Conservation (phyloP, 2,113 vertebrate species). For the Alligator mississippiensis region DNA sequence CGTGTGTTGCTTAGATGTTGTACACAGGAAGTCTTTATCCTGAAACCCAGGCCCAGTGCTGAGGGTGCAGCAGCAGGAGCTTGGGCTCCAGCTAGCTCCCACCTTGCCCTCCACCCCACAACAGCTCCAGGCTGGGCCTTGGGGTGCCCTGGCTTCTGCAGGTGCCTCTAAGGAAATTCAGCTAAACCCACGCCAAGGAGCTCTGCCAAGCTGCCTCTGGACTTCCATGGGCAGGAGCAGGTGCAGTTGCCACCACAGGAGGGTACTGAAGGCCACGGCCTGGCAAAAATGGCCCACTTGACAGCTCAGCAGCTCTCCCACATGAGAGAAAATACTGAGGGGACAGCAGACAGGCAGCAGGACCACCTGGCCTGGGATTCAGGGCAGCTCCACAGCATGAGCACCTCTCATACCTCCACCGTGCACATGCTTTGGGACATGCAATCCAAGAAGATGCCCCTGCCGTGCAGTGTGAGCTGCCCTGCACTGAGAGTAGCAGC, state of each 20-base stretch:
- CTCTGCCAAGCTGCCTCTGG: no score
- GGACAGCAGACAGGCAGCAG: background rate
- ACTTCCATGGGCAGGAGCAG: background rate
- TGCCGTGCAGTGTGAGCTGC: background rate
- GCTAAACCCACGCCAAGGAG: no score
- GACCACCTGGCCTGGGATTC: background rate
- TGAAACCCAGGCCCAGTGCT: no score
- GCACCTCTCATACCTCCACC: background rate
- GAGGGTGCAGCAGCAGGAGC: no score
- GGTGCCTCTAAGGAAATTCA: no score
- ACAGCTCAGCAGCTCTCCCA: no score
- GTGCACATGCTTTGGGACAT: fast-evolving
- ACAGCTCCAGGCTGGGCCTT: no score
- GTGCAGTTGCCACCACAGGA: background rate
- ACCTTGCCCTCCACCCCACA: no score
- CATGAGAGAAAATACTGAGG: background rate
- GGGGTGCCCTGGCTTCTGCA: no score
- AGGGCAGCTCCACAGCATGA: background rate
- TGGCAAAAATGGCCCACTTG: background rate
- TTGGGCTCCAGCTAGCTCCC: no score
- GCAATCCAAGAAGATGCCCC: fast-evolving
- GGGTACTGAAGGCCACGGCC: background rate
- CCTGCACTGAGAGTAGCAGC: background rate
- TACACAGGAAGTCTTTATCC: no score
- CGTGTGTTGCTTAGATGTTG: no score